Percentiles rank a stretch among this genome's conserved stretches.
Evolutionary conservation across 1,140 invertebrate species (phyloP).

Genomic region (Coptotermes formosanus): DNA sequence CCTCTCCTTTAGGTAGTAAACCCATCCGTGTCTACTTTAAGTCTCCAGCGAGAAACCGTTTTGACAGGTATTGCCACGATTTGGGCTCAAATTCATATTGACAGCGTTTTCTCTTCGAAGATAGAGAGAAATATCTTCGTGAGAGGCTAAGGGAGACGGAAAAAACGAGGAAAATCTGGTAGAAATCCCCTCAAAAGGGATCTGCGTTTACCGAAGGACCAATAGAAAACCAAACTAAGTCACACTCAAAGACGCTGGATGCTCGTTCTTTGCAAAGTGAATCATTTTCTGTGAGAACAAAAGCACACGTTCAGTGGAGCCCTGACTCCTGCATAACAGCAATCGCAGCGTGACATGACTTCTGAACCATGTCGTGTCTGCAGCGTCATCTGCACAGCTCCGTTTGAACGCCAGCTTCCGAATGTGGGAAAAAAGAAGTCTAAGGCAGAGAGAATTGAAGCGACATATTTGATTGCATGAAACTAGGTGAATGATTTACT

Average conservation of each 20-base stretch:
- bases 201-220: not conserved
- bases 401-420: not conserved
- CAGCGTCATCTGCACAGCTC: not conserved
- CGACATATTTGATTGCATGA: slow-evolving; percentile 29
- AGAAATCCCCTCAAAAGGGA: slow-evolving; percentile 15
- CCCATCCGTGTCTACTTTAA: slow-evolving; percentile 1
- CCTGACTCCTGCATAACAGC: not conserved
- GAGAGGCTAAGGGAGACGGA: not conserved
- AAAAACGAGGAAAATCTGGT: slow-evolving; percentile 10
- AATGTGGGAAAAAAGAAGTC: not conserved
- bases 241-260: not conserved
- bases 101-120: not conserved
- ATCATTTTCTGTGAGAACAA: slow-evolving; percentile 6
- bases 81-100: slow-evolving; percentile 13
- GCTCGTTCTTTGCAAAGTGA: not conserved
- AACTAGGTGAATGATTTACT: slow-evolving; percentile 25
- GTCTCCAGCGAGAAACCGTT: not conserved
- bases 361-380: not conserved
- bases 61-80: slow-evolving; percentile 25
- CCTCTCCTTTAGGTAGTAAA: slow-evolving; percentile 14
- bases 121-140: not conserved
- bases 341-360: not conserved
- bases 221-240: not conserved
- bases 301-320: not conserved
- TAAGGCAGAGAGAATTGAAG: slow-evolving; percentile 5